Base-by-base conservation (phyloP, 1,140 invertebrate genomes). In the Leucophenga varia region DNA sequence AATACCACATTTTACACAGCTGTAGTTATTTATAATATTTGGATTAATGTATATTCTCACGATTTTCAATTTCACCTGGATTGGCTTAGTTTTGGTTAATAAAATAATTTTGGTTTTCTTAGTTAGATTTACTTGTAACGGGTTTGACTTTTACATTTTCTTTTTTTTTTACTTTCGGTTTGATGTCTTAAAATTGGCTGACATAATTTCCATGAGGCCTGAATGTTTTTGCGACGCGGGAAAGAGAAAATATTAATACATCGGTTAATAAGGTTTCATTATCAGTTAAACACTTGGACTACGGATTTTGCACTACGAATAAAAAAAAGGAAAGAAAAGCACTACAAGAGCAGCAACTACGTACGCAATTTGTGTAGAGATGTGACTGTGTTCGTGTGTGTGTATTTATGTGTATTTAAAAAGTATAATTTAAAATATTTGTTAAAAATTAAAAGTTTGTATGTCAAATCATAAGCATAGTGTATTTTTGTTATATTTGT, bases 191-290 rank as follows among this genome's bases (percentile, higher is more conserved):
- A 64, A 52, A 42, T 47, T 71, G 57, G 51, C 39, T 65, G 58
- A 67, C 64, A 71, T 53, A 67, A 48, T 71, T 71, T 64, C 67
- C 68, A 68, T 71, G 68, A 49, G 68, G 68, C 68, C 68, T 71
- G 68, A 3, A 8, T 54, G 47, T 54, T 45, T 47, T 60, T 60
- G 55, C 36, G 46, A 40, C 36, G 18, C 38, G 13, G 19, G 36
- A 48, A 18, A 43, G 59, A 56, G 51, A 49, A 41, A 50, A 61
- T 52, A 54, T 39, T 57, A 48, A 54, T 9, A 64, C 58, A 56
- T 54, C 51, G 34, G 47, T 50, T 54, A 61, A 54, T 52, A 57
- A 61, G 31, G 41, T 55, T 51, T 46, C 52, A 61, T 67, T 57
- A 67, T 44, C 40, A 48, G 54, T 51, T 52, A 49, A 47, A 59